Conservation (phyloP, 2,113 vertebrate genomes). For the Myrmecobius fasciatus region DNA sequence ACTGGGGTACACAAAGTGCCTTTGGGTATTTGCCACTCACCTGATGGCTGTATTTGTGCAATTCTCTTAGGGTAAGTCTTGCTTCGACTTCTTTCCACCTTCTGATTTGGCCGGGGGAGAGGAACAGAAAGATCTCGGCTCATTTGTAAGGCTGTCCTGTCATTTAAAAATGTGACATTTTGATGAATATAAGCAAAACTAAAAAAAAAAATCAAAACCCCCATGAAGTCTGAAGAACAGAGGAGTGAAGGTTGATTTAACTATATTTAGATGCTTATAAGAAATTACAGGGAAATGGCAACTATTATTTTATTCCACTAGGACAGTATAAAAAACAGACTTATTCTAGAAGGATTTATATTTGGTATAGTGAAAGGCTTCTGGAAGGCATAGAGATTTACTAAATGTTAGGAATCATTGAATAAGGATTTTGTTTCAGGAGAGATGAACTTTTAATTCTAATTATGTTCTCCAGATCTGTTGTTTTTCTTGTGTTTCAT, state of each 20-base stretch:
- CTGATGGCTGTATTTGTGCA: constrained; percentile 80
- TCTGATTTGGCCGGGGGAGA: constrained; percentile 89
- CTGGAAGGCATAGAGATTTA: background rate
- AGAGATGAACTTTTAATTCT: background rate
- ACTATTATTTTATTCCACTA: background rate
- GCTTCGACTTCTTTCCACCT: constrained; percentile 88
- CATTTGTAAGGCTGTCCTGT: constrained; percentile 88
- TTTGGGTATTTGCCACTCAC: constrained; percentile 71
- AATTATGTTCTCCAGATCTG: background rate
- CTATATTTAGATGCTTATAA: background rate
- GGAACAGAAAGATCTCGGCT: constrained; percentile 86
- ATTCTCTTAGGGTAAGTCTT: constrained; percentile 92
- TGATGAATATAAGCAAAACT: constrained; percentile 66
- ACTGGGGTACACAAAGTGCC: fast-evolving
- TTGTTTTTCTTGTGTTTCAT: too few species aligned
- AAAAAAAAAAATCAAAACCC: constrained; percentile 9
- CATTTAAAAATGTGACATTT: constrained; percentile 80
- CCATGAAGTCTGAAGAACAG: background rate
- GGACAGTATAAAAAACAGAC: background rate
- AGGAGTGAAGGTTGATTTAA: background rate
- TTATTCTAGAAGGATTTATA: background rate
- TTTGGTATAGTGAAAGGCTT: background rate
- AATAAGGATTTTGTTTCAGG: background rate
- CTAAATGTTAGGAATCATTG: background rate
- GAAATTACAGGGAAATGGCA: background rate